phyloP scores from a whole-genome alignment of 2,113 vertebrate genomes.

The Halcyon senegalensis region DNA sequence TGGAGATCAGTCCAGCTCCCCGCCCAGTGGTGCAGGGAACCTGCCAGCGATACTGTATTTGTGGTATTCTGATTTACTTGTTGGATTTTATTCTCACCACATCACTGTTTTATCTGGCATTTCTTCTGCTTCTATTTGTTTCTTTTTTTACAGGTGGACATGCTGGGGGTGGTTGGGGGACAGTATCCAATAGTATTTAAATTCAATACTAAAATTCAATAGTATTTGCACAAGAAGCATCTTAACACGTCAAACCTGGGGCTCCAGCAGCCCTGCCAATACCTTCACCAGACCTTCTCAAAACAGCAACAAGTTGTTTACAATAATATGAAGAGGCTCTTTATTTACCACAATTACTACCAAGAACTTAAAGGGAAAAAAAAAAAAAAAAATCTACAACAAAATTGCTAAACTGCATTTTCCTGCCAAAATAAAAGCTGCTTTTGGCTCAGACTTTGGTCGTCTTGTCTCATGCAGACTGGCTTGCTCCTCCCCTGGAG shows the following conservation, averaged over 20 bases:
- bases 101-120: not conserved
- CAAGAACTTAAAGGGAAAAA: not conserved
- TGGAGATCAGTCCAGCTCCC: not conserved
- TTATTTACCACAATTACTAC: not conserved
- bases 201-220: too few relatives aligned
- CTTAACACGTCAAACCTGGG: not conserved
- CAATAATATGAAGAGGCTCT: not conserved
- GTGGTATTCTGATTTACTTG: not conserved
- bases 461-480: not conserved
- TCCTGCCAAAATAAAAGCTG: not conserved
- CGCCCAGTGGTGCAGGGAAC: rapidly evolving
- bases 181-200: too few relatives aligned
- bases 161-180: too few relatives aligned
- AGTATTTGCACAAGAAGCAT: not conserved
- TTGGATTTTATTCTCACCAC: not conserved
- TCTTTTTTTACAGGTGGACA: not conserved
- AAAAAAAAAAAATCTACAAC: not conserved
- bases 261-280: not conserved
- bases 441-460: not conserved
- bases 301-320: not conserved
- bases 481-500: not conserved
- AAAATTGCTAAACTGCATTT: not conserved
- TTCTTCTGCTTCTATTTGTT: not conserved
- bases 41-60: not conserved
- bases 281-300: not conserved